Evolutionary conservation across 2,888 invertebrate species (phyloP), one percentile per base, ranked within the genome.

Genomic region (Idaea biselata): DNA sequence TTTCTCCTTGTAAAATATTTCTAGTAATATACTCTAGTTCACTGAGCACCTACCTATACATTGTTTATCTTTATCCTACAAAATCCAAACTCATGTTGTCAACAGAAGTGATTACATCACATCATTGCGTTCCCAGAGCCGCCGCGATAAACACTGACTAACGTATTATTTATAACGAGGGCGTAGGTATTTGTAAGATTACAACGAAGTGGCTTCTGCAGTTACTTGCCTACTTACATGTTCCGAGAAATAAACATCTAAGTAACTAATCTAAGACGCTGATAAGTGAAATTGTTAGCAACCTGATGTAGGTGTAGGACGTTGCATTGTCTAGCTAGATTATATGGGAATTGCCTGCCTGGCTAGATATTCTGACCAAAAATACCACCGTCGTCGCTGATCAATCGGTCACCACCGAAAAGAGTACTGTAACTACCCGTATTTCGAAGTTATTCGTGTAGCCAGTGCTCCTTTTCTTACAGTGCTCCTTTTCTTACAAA

Each of bases 41-140:
- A 33, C 33, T 25, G 25, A 25, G 25, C 6, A 33, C 14, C 14
- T 33, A 33, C 6, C 7, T 7, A 7, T 32, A 32, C 14, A 11
- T 33, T 11, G 33, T 33, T 32, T 33, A 33, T 11, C 1, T 11
- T 11, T 55, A 62, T 33, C 58, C 60, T 7, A 25, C 16, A 53
- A 57, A 32, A 54, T 11, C 54, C 31, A 25, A 60, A 59, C 57
- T 11, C n/a, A 54, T 61, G 33, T 2, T 8, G 54, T 55, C 32
- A 60, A 14, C 17, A 63, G 14, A 18, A 18, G 54, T 63, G 68
- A 71, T 71, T 69, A 68, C 69, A 69, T 71, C 65, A 68, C 66
- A 69, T 71, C 65, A 69, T 71, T 65, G 61, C 56, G 59, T 60
- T 62, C 61, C 60, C 64, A 58, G 60, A 62, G 67, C 64, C 60